Conservation (phyloP, 2,888 invertebrate species). For the Asteroscopus sphinx region DNA sequence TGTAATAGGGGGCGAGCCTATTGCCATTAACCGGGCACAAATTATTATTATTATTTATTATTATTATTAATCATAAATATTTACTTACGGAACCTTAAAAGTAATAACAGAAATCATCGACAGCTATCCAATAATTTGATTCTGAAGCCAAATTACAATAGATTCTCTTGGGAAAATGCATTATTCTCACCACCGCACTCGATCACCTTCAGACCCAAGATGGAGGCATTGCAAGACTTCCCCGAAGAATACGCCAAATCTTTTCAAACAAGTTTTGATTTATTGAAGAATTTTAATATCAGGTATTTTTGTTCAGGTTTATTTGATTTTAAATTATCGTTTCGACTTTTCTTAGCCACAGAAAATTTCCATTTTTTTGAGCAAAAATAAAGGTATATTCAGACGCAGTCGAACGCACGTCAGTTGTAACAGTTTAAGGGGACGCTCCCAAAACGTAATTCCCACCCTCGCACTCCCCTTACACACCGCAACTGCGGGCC, state of each 20-base stretch:
- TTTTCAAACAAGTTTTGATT: slow-evolving; percentile 50
- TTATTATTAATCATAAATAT: background rate
- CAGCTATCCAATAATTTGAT: slow-evolving; percentile 19
- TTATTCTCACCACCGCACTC: slow-evolving; percentile 34
- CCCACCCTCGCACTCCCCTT: too few species aligned
- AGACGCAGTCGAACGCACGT: too few species aligned
- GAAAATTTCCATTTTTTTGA: too few species aligned
- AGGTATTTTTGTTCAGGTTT: slow-evolving; percentile 30
- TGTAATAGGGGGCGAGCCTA: too few species aligned
- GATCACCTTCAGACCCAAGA: slow-evolving; percentile 34
- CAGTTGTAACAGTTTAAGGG: too few species aligned
- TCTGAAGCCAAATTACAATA: slow-evolving; percentile 19
- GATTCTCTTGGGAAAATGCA: slow-evolving; percentile 27
- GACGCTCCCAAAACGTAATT: too few species aligned
- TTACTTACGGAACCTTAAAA: slow-evolving; percentile 25
- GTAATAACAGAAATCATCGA: slow-evolving; percentile 25
- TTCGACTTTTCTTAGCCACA: too few species aligned
- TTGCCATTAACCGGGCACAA: too few species aligned
- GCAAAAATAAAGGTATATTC: too few species aligned
- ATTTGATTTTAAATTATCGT: too few species aligned
- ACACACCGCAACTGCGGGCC: too few species aligned
- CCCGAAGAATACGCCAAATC: slow-evolving; percentile 59
- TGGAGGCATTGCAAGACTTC: slow-evolving; percentile 53
- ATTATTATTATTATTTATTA: too few species aligned
- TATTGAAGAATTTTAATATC: slow-evolving; percentile 56